These are phyloP conservation scores for Drosophila lowei DNA, from an alignment of 1,140 invertebrate species.

Conservation along the genomic window DNA sequence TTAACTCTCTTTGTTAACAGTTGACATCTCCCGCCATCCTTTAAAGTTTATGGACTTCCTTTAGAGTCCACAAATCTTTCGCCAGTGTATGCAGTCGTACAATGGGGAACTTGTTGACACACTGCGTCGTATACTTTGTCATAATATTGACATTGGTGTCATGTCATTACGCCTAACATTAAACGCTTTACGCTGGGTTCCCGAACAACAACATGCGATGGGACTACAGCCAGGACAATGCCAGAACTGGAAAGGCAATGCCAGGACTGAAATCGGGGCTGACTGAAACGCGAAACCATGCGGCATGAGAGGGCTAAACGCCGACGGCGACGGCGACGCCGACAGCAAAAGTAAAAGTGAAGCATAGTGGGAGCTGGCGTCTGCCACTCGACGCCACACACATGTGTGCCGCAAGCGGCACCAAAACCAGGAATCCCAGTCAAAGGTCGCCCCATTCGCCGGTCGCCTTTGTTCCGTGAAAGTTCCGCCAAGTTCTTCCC, in stretches of 20 bases:
- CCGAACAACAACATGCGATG: slow-evolving; percentile 57
- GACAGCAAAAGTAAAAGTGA: slow-evolving; percentile 1
- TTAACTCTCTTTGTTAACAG: no score
- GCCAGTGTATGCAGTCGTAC: slow-evolving; percentile 28
- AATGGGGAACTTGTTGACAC: slow-evolving; percentile 69
- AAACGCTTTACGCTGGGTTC: slow-evolving; percentile 51
- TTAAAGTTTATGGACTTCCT: no score
- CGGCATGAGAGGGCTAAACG: slow-evolving; percentile 7
- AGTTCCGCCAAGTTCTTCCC: slow-evolving; percentile 54
- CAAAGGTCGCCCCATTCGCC: slow-evolving; percentile 66
- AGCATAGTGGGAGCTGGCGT: slow-evolving; percentile 1
- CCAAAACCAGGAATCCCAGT: slow-evolving; percentile 48
- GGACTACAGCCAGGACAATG: background rate
- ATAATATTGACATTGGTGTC: slow-evolving; percentile 78
- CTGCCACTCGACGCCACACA: slow-evolving; percentile 52
- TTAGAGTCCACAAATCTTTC: background rate
- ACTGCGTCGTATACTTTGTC: slow-evolving; percentile 56
- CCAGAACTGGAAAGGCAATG: slow-evolving; percentile 7
- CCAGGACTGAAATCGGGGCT: slow-evolving; percentile 8
- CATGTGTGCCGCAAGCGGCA: slow-evolving; percentile 25
- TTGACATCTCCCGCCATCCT: no score
- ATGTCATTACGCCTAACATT: slow-evolving; percentile 74
- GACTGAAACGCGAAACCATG: slow-evolving; percentile 21
- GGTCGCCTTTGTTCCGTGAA: slow-evolving; percentile 60
- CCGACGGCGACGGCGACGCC: slow-evolving; percentile 2